Conservation (phyloP, 1,140 invertebrate genomes). For the Tetramorium simillimum region DNA sequence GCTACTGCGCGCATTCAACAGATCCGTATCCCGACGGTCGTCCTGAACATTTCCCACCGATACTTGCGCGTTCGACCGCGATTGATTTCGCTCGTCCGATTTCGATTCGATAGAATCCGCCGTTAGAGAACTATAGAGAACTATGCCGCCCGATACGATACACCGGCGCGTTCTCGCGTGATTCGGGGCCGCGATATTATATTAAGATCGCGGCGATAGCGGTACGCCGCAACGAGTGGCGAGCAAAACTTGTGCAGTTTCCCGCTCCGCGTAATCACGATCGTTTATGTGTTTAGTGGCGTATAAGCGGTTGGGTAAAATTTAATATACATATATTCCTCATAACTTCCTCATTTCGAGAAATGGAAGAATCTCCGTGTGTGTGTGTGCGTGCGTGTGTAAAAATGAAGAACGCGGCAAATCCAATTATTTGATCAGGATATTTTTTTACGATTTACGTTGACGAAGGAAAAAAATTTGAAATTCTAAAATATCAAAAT, state of each 20-base stretch:
- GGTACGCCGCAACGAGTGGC: constrained; percentile 9
- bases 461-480: neutral
- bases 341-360: neutral
- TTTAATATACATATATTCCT: neutral
- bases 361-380: neutral
- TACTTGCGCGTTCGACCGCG: constrained; percentile 36
- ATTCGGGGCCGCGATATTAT: constrained; percentile 19
- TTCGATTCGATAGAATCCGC: constrained; percentile 8
- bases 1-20: constrained; percentile 12
- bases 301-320: neutral
- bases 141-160: neutral
- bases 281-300: constrained; percentile 16
- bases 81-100: constrained; percentile 36
- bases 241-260: constrained; percentile 27
- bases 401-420: neutral
- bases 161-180: constrained; percentile 15
- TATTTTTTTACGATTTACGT: neutral
- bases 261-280: neutral
- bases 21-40: constrained; percentile 21
- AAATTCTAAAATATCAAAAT: neutral
- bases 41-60: neutral
- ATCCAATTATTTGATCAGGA: neutral
- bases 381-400: too few species aligned
- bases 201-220: constrained; percentile 46
- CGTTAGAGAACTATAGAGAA: neutral